phyloP scores from a whole-genome alignment of 2,113 vertebrate genomes.

The Alouatta palliata region DNA sequence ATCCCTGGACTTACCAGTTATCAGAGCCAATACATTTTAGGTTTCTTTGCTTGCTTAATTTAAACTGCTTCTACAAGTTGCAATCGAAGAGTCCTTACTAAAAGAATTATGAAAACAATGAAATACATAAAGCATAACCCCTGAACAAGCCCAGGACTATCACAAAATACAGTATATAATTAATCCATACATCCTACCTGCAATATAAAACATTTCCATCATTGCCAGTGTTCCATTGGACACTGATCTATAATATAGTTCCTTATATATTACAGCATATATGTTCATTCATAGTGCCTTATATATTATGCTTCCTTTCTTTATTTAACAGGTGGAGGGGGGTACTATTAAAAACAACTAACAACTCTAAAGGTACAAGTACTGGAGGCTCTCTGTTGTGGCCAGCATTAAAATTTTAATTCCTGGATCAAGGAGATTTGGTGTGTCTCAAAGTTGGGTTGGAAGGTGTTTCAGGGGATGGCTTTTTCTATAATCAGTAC shows the following conservation, averaged over 20 bases:
- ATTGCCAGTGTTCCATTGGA: background rate
- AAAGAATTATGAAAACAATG: slow-evolving; percentile 13
- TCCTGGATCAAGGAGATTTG: background rate
- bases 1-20: background rate
- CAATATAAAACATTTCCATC: background rate
- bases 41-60: background rate
- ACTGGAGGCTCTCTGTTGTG: background rate
- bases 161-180: background rate
- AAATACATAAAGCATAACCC: background rate
- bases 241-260: background rate
- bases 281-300: background rate
- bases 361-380: background rate
- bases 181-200: background rate
- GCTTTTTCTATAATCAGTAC: background rate
- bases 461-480: background rate
- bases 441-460: background rate
- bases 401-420: background rate
- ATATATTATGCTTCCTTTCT: background rate
- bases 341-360: slow-evolving; percentile 46
- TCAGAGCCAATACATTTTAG: background rate
- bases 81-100: background rate
- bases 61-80: background rate
- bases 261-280: background rate
- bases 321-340: background rate
- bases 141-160: background rate